Evolutionary conservation across 1,140 invertebrate genomes (phyloP), one percentile per base, ranked within the genome.

Genomic region (Whitmania pigra): DNA sequence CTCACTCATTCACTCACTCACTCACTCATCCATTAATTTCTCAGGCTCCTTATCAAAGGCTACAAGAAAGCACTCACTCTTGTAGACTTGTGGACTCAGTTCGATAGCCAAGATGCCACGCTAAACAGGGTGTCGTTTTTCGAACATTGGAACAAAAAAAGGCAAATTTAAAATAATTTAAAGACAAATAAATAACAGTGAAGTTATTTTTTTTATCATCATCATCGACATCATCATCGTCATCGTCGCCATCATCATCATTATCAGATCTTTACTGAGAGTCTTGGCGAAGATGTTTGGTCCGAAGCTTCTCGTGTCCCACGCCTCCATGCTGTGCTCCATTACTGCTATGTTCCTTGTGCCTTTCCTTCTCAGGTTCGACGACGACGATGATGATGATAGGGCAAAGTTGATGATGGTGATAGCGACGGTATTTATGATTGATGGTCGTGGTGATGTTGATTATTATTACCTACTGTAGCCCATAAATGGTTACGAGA

Each of bases 21-120:
- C 55, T 57, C 55, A 57, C 55, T 57, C 55, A 57, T 9, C 9
- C 55, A 57, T 3, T 40, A 36, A 73, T 36, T 63, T 57, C 22
- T 1, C 53, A 29, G 36, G 13, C 25, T 68, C 11, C n/a, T 84
- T 7, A 68, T 68, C 9, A 68, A 68, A 43, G 40, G 40, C 17
- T 43, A 43, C 67, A 55, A 18, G 53, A 55, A 36, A 11, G 20
- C n/a, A 6, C 3, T 55, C 13, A 4, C 67, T 9, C 22, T 69
- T 11, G 11, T 9, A 55, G 67, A 63, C 29, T 17, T 63, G 57
- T 63, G 57, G 57, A 63, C 57, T 11, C 22, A 25, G 2, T 22
- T 25, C 29, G 57, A 63, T 63, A 18, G 29, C 18, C 29, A 25
- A 18, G 57, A 63, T 7, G 57, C 57, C 22, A 25, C 57, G 9